Conservation (phyloP, 2,888 invertebrate species). For the Crocallis elinguaria region DNA sequence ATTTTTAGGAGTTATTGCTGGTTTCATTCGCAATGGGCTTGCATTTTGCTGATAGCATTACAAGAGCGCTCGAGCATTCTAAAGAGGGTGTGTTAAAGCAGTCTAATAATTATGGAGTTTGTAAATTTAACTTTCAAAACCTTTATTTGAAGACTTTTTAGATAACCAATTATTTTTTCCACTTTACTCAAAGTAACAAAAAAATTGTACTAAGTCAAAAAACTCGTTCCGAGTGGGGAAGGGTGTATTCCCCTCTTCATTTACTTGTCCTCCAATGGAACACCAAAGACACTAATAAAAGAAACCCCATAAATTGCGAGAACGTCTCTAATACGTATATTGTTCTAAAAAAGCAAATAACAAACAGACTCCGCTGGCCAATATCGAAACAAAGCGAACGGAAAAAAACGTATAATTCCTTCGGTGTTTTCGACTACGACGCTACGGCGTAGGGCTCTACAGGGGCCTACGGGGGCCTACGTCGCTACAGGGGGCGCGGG, state of each 20-base stretch:
- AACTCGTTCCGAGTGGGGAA: background rate
- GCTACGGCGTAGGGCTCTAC: conserved; percentile 60
- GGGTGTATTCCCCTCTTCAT: conserved; percentile 1
- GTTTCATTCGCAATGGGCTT: too few relatives aligned
- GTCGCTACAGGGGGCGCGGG: conserved; percentile 53
- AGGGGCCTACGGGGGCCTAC: conserved; percentile 46
- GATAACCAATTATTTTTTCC: too few relatives aligned
- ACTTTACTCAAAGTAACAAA: too few relatives aligned
- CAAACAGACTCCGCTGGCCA: conserved; percentile 39
- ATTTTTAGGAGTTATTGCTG: too few relatives aligned
- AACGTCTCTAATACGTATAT: conserved; percentile 47
- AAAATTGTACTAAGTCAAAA: background rate
- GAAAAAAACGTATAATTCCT: conserved; percentile 50
- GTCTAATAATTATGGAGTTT: too few relatives aligned
- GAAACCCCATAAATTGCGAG: conserved; percentile 29
- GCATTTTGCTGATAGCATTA: too few relatives aligned
- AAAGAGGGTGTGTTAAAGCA: too few relatives aligned
- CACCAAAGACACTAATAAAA: conserved; percentile 33
- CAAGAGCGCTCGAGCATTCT: too few relatives aligned
- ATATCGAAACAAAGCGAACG: conserved; percentile 53
- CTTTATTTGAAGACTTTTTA: too few relatives aligned
- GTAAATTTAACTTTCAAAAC: too few relatives aligned
- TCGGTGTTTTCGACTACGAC: conserved; percentile 38
- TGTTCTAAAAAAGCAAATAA: conserved; percentile 53
- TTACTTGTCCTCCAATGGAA: conserved; percentile 6